Percentiles rank a stretch among this genome's conserved stretches.
Evolutionary conservation across 2,888 invertebrate species (phyloP).

Genomic region (Cephus pygmeus): DNA sequence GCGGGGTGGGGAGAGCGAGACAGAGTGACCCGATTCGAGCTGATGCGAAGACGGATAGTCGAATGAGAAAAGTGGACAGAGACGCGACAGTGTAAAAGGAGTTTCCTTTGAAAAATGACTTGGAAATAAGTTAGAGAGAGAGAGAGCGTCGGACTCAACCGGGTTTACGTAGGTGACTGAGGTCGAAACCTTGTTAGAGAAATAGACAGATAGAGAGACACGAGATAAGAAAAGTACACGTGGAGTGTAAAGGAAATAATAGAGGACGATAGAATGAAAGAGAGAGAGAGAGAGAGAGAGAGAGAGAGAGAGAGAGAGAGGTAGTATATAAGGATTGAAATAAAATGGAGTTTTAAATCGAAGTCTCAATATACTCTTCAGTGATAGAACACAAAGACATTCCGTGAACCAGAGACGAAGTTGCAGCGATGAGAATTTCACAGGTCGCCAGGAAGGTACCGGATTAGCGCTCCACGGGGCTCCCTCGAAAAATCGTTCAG

Average conservation of each 20-base stretch:
- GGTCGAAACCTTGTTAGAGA: not conserved
- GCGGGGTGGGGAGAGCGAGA: not conserved
- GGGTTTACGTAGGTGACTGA: not conserved
- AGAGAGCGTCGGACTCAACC: not conserved
- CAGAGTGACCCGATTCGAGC: not conserved
- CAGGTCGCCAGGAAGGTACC: slow-evolving; percentile 53
- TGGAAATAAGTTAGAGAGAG: not conserved
- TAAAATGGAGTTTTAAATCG: not conserved
- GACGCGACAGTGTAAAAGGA: not conserved
- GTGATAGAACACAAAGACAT: not conserved
- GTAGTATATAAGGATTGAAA: slow-evolving; percentile 3
- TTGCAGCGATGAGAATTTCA: slow-evolving; percentile 34
- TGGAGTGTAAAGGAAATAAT: slow-evolving; percentile 27
- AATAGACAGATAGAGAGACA: slow-evolving; percentile 17
- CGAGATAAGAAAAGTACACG: slow-evolving; percentile 48
- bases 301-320: slow-evolving; percentile 12
- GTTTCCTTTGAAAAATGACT: not conserved
- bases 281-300: slow-evolving; percentile 11
- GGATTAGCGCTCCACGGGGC: slow-evolving; percentile 20
- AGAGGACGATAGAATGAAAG: slow-evolving; percentile 13
- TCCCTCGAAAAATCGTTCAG: slow-evolving; percentile 48
- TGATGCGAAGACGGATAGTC: not conserved
- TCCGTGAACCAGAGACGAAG: not conserved
- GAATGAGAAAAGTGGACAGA: not conserved
- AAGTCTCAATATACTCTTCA: not conserved